Base-by-base conservation (phyloP, 2,888 invertebrate genomes). In the Dicycla oo region DNA sequence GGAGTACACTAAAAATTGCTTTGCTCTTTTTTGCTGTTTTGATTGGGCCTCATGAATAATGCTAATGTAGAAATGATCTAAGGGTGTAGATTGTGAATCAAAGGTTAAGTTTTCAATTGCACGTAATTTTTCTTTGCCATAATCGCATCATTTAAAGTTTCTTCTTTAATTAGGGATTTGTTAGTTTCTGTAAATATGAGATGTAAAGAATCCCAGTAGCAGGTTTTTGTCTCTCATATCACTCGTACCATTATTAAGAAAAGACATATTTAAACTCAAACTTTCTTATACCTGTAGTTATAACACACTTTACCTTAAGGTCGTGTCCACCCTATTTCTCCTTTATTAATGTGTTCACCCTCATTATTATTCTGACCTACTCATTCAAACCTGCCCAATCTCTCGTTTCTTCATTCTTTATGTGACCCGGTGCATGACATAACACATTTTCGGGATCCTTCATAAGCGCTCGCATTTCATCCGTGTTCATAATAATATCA, bases 11-110 rank as follows among this genome's bases (percentile, higher is more conserved):
- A 54, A 47, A 56, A 62, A 57, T 53, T 61, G 20, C 26, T 51
- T 51, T 51, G 64, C 57, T 63, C n/a, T 43, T 67, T 77, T 69
- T 73, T 61, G 54, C 51, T 73, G 60, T 58, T 78, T 40, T 72
- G 80, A 79, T 75, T 75, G 63, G 58, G 5, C 38, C 61, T 78
- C 72, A 75, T 75, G 79, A 75, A 75, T 75, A 75, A 75, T 75
- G 73, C 74, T 61, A 70, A 76, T 64, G n/a, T 47, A 34, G 56
- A 66, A 80, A 80, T 60, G 74, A 73, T 73, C 74, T 66, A 57
- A 66, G 49, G 56, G 51, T 47, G 65, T 58, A 76, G 73, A 73
- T 80, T 80, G 73, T 76, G 13, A 73, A 61, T 73, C 58, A 73
- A 73, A 53, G 23, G 47, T 47, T 18, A 56, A 61, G 30, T 65